Evolutionary conservation across 2,888 invertebrate species (phyloP).

Genomic region (Acanthosepion esculentum): DNA sequence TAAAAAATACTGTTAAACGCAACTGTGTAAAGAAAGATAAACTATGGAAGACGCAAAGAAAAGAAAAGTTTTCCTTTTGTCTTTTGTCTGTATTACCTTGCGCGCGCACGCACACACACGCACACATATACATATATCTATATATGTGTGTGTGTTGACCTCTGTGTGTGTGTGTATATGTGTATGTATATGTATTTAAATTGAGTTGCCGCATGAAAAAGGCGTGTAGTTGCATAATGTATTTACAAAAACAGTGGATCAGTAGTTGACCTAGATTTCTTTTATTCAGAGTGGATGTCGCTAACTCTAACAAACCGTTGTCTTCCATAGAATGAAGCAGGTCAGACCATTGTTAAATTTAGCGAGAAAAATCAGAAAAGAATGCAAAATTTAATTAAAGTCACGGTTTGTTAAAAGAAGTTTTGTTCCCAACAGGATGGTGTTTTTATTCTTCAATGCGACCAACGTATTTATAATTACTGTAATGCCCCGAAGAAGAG

Average conservation of each 20-base stretch:
- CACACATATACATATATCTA: too few species aligned
- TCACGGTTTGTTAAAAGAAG: background rate
- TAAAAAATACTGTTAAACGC: too few species aligned
- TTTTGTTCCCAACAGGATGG: background rate
- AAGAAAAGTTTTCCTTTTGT: too few species aligned
- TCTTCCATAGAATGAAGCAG: background rate
- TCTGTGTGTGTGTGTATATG: too few species aligned
- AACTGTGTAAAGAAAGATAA: too few species aligned
- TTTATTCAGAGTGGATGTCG: background rate
- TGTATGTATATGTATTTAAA: background rate
- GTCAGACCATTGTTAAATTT: conserved; percentile 33
- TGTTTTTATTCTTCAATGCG: background rate
- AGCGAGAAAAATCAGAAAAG: background rate
- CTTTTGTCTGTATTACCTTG: too few species aligned
- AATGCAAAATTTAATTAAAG: background rate
- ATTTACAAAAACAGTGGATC: background rate
- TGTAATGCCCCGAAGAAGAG: background rate
- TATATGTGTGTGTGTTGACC: too few species aligned
- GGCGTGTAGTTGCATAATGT: background rate
- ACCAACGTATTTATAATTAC: background rate
- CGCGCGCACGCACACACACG: too few species aligned
- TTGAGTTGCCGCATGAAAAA: background rate
- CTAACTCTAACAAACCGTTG: background rate
- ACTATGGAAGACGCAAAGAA: too few species aligned
- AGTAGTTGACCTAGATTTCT: background rate